Conservation (phyloP, 1,140 invertebrate species). For the Drosophila gunungcola region DNA sequence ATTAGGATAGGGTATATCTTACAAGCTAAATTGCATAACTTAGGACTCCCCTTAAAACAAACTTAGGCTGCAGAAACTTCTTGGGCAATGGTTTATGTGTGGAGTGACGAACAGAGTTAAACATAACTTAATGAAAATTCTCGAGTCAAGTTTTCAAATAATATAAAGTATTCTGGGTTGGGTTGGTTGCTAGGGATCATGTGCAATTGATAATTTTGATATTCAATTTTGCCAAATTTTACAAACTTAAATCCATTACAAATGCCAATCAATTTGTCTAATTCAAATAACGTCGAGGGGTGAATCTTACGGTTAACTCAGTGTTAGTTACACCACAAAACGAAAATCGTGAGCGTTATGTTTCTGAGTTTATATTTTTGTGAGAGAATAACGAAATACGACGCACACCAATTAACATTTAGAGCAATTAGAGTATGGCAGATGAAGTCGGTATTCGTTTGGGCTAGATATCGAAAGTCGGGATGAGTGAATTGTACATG, state of each 20-base stretch:
- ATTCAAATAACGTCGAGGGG: constrained; percentile 45
- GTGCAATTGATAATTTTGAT: constrained; percentile 70
- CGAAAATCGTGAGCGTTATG: constrained; percentile 40
- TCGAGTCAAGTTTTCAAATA: constrained; percentile 25
- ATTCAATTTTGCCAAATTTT: constrained; percentile 45
- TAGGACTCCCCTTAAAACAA: constrained; percentile 38
- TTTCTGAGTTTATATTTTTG: constrained; percentile 19
- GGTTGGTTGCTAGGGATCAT: constrained; percentile 61
- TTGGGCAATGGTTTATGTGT: constrained; percentile 10
- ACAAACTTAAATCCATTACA: constrained; percentile 62
- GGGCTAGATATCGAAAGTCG: constrained; percentile 15
- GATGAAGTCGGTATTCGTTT: constrained; percentile 38
- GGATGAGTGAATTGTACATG: constrained; percentile 61
- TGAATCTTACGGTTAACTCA: constrained; percentile 46
- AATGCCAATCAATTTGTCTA: constrained; percentile 61
- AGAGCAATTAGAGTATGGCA: constrained; percentile 66
- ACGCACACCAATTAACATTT: constrained; percentile 83
- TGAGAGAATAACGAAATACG: constrained; percentile 68
- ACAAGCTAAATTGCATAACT: constrained; percentile 27
- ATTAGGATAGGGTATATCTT: constrained; percentile 30
- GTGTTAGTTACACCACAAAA: constrained; percentile 51
- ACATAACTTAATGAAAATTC: constrained; percentile 30
- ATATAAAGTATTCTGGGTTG: constrained; percentile 13
- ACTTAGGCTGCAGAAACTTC: constrained; percentile 48
- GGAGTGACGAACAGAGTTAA: constrained; percentile 43